These are phyloP conservation scores for Dreissena polymorpha DNA, from an alignment of 1,140 invertebrate species.

Conservation along the genomic window DNA sequence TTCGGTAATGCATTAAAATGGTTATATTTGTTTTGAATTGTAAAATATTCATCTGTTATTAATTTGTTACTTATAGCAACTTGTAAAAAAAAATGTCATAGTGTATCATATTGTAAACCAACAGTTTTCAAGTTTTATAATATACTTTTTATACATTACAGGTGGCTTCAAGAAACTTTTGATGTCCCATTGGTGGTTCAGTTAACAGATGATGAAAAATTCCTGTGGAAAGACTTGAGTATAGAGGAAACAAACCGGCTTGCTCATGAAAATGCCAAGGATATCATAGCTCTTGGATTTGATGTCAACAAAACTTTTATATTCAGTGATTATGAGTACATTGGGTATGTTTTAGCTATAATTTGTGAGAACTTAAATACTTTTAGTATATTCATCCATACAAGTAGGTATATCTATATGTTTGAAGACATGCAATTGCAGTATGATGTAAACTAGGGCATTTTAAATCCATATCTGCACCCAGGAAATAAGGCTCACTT, in stretches of 20 bases:
- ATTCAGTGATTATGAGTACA: constrained; percentile 96
- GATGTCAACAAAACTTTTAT: constrained; percentile 98
- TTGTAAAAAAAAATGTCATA: no score
- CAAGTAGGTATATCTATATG: no score
- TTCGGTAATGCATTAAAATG: no score
- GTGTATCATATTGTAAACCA: no score
- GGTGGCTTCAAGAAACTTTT: constrained; percentile 99
- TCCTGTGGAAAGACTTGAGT: constrained; percentile 97
- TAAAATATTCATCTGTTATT: no score
- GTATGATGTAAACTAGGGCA: no score
- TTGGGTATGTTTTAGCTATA: constrained; percentile 85
- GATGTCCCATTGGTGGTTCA: constrained; percentile 98
- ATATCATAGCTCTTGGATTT: constrained; percentile 99
- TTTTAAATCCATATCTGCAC: no score
- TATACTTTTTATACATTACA: constrained; percentile 77
- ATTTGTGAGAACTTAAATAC: not conserved
- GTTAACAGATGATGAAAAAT: constrained; percentile 99
- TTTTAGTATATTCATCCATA: not conserved
- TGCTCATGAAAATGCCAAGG: constrained; percentile 95
- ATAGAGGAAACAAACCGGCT: constrained; percentile 93
- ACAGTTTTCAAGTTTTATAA: no score
- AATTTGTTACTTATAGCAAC: no score
- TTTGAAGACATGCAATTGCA: no score
- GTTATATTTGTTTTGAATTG: no score
- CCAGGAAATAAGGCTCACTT: no score